These are phyloP conservation scores for Pipistrellus kuhlii DNA, from an alignment of 2,797 vertebrate species.

Conservation along the genomic window DNA sequence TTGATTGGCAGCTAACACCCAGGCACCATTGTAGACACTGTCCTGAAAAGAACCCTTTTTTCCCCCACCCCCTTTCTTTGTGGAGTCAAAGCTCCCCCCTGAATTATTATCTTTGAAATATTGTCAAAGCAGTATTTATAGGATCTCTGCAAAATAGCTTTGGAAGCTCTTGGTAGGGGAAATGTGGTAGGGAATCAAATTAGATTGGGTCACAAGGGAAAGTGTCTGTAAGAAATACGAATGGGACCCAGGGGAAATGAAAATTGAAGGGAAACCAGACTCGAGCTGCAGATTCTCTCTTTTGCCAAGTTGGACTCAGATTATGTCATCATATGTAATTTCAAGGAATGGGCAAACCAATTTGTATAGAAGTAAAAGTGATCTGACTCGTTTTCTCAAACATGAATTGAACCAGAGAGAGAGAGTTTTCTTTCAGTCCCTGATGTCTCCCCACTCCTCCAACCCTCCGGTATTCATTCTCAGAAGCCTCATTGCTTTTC, in stretches of 20 bases:
- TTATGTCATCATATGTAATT: slow-evolving; percentile 76
- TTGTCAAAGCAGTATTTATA: slow-evolving; percentile 76
- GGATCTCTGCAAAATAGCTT: slow-evolving; percentile 72
- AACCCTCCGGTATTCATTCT: neutral
- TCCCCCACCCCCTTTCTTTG: neutral
- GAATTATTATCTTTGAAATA: slow-evolving; percentile 64
- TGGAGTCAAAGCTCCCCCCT: neutral
- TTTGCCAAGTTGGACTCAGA: slow-evolving; percentile 64
- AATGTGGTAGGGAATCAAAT: slow-evolving; percentile 67
- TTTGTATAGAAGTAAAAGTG: slow-evolving; percentile 62
- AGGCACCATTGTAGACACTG: neutral
- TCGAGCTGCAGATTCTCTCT: slow-evolving; percentile 21
- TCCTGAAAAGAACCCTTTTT: neutral
- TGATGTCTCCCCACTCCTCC: neutral
- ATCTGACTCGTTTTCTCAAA: slow-evolving; percentile 40
- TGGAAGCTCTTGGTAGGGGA: slow-evolving; percentile 65
- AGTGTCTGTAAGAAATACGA: slow-evolving; percentile 74
- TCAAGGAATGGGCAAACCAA: slow-evolving; percentile 66
- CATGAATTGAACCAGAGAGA: slow-evolving; percentile 26
- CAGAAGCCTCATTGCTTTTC: neutral
- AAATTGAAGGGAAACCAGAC: slow-evolving; percentile 73
- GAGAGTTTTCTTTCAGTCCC: slow-evolving; percentile 43
- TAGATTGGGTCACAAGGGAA: slow-evolving; percentile 75
- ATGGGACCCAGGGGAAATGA: slow-evolving; percentile 68
- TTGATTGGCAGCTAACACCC: neutral